Evolutionary conservation across 2,113 vertebrate genomes (phyloP).

Genomic region (Labeo catla): DNA sequence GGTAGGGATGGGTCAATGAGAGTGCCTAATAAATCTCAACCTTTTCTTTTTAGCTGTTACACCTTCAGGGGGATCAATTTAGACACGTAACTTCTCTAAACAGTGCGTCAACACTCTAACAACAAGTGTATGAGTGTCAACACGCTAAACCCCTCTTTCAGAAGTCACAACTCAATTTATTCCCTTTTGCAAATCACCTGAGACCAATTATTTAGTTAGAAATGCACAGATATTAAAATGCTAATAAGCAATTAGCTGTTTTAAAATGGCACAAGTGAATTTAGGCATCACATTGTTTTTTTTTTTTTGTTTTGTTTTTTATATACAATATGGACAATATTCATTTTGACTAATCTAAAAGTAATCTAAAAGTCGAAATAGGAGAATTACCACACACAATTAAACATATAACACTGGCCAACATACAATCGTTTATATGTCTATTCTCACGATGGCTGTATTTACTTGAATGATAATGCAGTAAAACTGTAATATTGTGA

Average conservation of each 20-base stretch:
- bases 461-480: not conserved
- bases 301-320: no score
- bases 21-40: not conserved
- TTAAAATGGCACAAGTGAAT: no score
- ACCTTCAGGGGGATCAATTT: not conserved
- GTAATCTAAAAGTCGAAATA: no score
- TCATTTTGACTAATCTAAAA: no score
- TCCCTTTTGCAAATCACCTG: not conserved
- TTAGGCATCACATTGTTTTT: no score
- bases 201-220: not conserved
- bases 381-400: no score
- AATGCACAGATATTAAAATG: not conserved
- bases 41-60: not conserved
- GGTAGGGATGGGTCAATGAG: constrained; percentile 9
- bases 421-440: no score
- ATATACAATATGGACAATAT: no score
- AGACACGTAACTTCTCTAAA: not conserved
- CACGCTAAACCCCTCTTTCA: not conserved
- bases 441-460: no score
- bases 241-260: not conserved
- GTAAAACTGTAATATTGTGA: not conserved
- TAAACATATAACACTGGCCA: no score
- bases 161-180: not conserved
- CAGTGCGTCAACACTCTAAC: not conserved
- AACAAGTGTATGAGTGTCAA: not conserved